Base-by-base conservation (phyloP, 2,797 vertebrate species). In the Peromyscus eremicus region DNA sequence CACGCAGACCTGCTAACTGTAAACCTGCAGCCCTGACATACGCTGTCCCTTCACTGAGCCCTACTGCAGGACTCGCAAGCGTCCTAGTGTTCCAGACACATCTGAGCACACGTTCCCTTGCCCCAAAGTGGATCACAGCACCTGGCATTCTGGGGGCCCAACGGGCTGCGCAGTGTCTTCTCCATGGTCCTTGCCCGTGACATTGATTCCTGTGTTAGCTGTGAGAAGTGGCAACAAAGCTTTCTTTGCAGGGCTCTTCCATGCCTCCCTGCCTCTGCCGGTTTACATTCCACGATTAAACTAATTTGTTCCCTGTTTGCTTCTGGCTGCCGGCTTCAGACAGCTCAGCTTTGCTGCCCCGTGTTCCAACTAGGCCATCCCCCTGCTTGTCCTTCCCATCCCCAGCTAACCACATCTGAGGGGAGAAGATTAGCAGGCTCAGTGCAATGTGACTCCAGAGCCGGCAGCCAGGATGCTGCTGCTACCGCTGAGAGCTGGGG, bases 221-320 rank as follows among this genome's bases (percentile, higher is more conserved):
- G 85, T 96, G 98, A 98, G 98, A 98, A 98, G 98, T 98, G 97
- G 97, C 95, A 83, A 96, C 95, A 80, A 23, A 88, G 96, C 97
- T 98, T 97, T 97, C 97, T 97, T 98, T 96, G 97, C 97, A 84
- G 94, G 97, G 98, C 98, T 98, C 97, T 97, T 98, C 97, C 98
- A 98, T 98, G 98, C 88, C 96, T 98, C 98, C 98, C 98, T 98
- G 98, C 98, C 98, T 98, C 96, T 75, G 94, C 96, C 34, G 97
- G 98, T 98, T 98, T 99, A 98, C 98, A 97, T 98, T 98, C 97
- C 97, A 97, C 97, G 98, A 98, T 98, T 98, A 98, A 98, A 98
- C 99, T 99, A 97, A 99, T 99, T 99, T 99, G 99, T 99, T 99
- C 99, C 98, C 99, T 99, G 98, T 99, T 99, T 99, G 99, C 99